Conservation (phyloP, 2,888 invertebrate species). For the Platycnemis pennipes region DNA sequence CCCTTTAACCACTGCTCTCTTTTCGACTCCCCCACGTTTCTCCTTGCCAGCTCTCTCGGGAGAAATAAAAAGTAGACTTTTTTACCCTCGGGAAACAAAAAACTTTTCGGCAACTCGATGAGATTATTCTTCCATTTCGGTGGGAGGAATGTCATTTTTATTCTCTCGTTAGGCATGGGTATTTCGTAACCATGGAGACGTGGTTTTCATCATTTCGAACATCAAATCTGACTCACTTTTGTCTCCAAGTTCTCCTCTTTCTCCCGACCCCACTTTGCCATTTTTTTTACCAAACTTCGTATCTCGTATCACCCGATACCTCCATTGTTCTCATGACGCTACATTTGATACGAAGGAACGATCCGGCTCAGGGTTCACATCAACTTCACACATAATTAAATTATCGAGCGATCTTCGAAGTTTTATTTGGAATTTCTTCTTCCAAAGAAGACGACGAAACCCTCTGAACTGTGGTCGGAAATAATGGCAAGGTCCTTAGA, state of each 20-base stretch:
- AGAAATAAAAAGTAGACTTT: background rate
- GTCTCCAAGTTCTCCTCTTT: background rate
- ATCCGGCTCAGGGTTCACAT: background rate
- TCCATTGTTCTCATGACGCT: background rate
- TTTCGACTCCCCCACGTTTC: background rate
- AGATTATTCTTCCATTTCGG: background rate
- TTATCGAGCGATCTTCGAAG: background rate
- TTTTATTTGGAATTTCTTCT: background rate
- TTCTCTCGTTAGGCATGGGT: background rate
- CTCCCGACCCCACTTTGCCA: background rate
- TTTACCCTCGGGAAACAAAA: background rate
- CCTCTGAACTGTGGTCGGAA: background rate
- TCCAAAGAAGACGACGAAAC: background rate
- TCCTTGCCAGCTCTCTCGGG: background rate
- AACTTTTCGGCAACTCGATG: background rate
- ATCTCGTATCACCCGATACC: background rate
- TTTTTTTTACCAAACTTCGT: background rate
- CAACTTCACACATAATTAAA: background rate
- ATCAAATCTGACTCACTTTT: background rate
- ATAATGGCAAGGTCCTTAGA: background rate
- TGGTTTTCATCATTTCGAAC: background rate
- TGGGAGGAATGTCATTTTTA: background rate
- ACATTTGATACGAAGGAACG: background rate
- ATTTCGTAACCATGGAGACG: background rate
- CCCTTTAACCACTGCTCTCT: background rate